phyloP scores from a whole-genome alignment of 1,140 invertebrate genomes.

The Drosophila pallidifrons region DNA sequence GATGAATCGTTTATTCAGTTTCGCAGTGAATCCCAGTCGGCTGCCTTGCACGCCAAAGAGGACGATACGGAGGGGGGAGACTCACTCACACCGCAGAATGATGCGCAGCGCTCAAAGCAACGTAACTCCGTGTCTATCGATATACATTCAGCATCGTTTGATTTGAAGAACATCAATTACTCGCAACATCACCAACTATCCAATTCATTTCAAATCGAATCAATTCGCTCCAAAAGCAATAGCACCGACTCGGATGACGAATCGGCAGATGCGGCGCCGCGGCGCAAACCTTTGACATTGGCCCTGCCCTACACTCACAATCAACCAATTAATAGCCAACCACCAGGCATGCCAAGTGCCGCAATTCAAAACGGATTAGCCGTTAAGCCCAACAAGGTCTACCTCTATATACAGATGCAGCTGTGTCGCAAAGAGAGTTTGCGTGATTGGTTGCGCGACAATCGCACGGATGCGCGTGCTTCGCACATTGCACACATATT shows the following conservation, averaged over 20 bases:
- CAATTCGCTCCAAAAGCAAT: constrained; percentile 70
- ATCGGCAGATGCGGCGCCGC: constrained; percentile 3
- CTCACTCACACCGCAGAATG: neutral
- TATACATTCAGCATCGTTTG: constrained; percentile 75
- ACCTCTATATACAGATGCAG: constrained; percentile 99
- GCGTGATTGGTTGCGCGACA: constrained; percentile 93
- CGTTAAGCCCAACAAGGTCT: constrained; percentile 86
- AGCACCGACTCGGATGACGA: constrained; percentile 44
- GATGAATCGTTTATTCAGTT: constrained; percentile 80
- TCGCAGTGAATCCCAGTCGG: constrained; percentile 78
- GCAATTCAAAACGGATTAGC: constrained; percentile 39
- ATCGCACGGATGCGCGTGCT: constrained; percentile 76
- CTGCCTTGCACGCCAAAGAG: constrained; percentile 59
- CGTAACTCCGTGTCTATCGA: constrained; percentile 73
- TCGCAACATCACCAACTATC: constrained; percentile 74
- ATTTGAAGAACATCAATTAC: constrained; percentile 76
- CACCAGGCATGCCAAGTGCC: constrained; percentile 36
- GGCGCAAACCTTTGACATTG: constrained; percentile 57
- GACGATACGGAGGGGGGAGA: constrained; percentile 32
- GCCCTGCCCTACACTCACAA: constrained; percentile 58
- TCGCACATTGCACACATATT: constrained; percentile 91
- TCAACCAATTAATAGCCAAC: constrained; percentile 22
- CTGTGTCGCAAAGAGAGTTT: constrained; percentile 95
- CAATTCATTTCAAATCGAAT: constrained; percentile 84
- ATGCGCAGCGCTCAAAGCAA: constrained; percentile 22